phyloP scores from a whole-genome alignment of 2,797 vertebrate species.

The Poecilia velifera region DNA sequence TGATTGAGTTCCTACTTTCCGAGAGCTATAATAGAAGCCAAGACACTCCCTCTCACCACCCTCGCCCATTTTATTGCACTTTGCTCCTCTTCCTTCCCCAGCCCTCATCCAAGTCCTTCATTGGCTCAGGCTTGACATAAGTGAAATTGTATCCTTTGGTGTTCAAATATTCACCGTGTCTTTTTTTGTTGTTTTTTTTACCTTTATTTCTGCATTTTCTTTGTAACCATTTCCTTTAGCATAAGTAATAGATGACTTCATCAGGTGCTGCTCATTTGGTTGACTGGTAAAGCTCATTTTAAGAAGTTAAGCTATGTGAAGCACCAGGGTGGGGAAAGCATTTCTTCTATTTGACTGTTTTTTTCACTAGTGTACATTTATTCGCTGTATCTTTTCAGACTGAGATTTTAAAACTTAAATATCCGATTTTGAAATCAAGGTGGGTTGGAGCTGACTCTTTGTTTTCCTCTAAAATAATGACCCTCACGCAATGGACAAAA shows the following conservation, averaged over 20 bases:
- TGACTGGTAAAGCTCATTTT: slow-evolving; percentile 63
- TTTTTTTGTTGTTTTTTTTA: slow-evolving; percentile 9
- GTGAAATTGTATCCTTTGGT: slow-evolving; percentile 31
- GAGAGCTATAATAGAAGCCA: slow-evolving; percentile 73
- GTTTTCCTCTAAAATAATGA: background rate
- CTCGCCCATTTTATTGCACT: slow-evolving; percentile 24
- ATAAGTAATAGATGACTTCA: slow-evolving; percentile 26
- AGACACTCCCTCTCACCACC: slow-evolving; percentile 48
- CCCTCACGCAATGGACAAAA: background rate
- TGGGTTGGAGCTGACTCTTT: background rate
- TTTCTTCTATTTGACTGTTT: background rate
- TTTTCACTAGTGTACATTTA: background rate
- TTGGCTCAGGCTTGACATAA: slow-evolving; percentile 38
- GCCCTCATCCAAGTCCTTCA: slow-evolving; percentile 17
- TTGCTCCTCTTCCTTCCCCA: slow-evolving; percentile 18
- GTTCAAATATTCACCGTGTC: background rate
- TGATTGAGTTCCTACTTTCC: slow-evolving; percentile 84
- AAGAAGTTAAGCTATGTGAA: slow-evolving; percentile 42
- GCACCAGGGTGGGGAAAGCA: background rate
- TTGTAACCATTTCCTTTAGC: slow-evolving; percentile 45
- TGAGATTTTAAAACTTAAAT: background rate
- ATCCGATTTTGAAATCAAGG: background rate
- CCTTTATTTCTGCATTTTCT: slow-evolving; percentile 3
- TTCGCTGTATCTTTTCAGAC: background rate
- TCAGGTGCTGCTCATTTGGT: slow-evolving; percentile 55